Base-by-base conservation (phyloP, 2,888 invertebrate species). In the Brachyptera putata region DNA sequence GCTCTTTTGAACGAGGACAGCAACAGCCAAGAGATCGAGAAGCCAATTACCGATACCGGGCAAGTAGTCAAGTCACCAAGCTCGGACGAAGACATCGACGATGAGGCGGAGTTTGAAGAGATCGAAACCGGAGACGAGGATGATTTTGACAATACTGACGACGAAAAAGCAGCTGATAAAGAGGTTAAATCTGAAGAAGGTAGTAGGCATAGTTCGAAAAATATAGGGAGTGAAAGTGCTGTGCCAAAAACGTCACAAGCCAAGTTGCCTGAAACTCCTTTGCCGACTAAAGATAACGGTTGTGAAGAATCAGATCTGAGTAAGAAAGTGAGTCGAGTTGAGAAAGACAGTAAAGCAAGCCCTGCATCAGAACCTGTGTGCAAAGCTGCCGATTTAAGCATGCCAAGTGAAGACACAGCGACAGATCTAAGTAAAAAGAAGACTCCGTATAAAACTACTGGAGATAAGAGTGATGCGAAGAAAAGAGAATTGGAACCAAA, bases 1-100 rank as follows among this genome's bases (percentile, higher is more conserved):
- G 79, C 82, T 22, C 76, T 82, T 48, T 78, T 81, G 14, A 84
- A 84, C 69, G 84, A 84, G 68, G 85, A 85, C 62, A 84, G 84
- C 66, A 85, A 84, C 68, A 84, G 84, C 66, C 74, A 79, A 63
- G 78, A 80, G 68, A 75, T 77, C 26, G 81, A 82, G 60, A 80
- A 80, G 69, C 79, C 80, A 5, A 76, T 77, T 41, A 75, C 77
- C 25, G 82, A 82, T 66, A 81, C 81, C 7, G 81, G 81, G 65
- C 64, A 64, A 59, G 50, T 57, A 36, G 61, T 56, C 30, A 62
- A 60, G 22, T 56, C 59, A 18, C 60, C 60, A 5, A 56, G 36
- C 16, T 63, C 61, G 22, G 65, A 65, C 13, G 64, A 66, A 22
- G 62, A 62, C 16, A 16, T 46, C 14, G 64, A 63, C 41, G 66